Percentiles rank a stretch among this genome's conserved stretches.
phyloP scores from a whole-genome alignment of 2,113 vertebrate genomes.

The Ellobius talpinus region DNA sequence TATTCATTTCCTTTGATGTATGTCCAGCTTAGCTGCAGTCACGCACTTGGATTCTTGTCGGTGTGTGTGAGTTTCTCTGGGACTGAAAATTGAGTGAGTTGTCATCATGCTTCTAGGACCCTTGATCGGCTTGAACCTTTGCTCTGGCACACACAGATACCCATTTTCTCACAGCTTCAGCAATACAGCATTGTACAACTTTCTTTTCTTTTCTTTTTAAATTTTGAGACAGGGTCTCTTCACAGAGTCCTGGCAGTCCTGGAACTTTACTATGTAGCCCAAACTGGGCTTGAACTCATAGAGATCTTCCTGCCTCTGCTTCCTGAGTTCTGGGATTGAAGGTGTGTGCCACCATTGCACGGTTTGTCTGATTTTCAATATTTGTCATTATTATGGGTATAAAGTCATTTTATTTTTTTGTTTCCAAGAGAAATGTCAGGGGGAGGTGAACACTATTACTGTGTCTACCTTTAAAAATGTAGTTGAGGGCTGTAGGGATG shows the following conservation, averaged over 20 bases:
- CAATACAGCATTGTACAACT: background rate
- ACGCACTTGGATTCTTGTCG: background rate
- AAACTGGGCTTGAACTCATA: background rate
- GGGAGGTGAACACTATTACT: no score
- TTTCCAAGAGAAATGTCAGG: background rate
- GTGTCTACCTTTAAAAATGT: background rate
- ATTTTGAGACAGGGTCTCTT: background rate
- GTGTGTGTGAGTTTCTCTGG: background rate
- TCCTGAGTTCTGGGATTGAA: background rate
- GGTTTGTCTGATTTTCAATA: background rate
- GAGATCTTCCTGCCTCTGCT: background rate
- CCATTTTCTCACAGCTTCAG: background rate
- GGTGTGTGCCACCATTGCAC: background rate
- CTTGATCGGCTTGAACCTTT: background rate
- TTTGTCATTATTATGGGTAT: background rate
- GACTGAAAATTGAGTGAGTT: background rate
- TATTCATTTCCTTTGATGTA: background rate
- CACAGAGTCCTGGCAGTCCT: background rate
- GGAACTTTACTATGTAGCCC: background rate
- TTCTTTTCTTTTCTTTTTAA: background rate
- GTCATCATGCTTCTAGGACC: background rate
- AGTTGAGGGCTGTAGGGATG: background rate
- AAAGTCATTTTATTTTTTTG: background rate
- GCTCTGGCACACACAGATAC: background rate
- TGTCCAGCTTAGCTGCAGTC: background rate